Evolutionary conservation across 2,888 invertebrate genomes (phyloP), one percentile per base, ranked within the genome.

Genomic region (Chromoteleia sp.): DNA sequence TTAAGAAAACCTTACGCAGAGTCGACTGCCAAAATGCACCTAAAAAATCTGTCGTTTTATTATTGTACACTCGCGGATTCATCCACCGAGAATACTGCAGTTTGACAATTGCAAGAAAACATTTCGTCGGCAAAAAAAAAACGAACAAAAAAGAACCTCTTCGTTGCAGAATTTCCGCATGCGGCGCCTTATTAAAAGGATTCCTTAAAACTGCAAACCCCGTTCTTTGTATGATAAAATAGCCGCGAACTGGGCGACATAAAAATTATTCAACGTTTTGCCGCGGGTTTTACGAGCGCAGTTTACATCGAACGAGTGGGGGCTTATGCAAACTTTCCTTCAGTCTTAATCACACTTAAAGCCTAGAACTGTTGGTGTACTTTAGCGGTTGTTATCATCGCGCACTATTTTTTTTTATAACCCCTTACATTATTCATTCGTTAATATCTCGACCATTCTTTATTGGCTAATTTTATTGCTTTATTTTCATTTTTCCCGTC

Each of bases 271-370:
- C 71, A 75, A 74, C 63, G 45, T 74, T 65, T 56, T 56, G 36
- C 74, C 15, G 45, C 25, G 21, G 52, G 48, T 56, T 65, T 74
- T 65, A 65, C 25, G 63, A 61, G 29, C 56, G 45, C 45, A 59
- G 63, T 74, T 65, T 74, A 75, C 75, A 58, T 50, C 58, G 19
- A 75, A 67, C 39, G 50, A 48, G 58, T 33, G 30, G 48, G 56
- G 48, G 56, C 56, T 71, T 65, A 71, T 71, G 71, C 78, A 58
- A 71, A 73, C 58, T 73, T 73, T 67, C 43, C 36, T 39, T 67
- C 65, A 65, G 79, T 67, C 67, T 79, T 74, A 74, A 79, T 79
- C 68, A 61, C 73, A 74, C 73, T 73, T 68, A 59, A 68, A 73
- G 52, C 73, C 59, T 43, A 59, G 67, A 59, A 76, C 67, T 68